phyloP scores from a whole-genome alignment of 2,113 vertebrate species.

The Prolemur simus region DNA sequence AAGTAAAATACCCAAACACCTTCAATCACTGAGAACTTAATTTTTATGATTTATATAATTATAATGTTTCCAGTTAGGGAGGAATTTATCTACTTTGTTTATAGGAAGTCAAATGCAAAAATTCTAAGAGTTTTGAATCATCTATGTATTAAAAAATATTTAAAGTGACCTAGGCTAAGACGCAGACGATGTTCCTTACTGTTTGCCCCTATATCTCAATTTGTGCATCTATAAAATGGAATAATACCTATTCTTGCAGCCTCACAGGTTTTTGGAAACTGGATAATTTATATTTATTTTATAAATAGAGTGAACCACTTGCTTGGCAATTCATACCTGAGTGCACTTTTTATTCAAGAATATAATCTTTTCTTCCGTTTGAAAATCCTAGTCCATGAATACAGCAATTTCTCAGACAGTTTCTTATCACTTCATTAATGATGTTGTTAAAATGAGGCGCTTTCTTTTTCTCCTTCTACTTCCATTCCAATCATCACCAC shows the following conservation, averaged over 20 bases:
- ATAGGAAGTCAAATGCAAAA: slow-evolving; percentile 42
- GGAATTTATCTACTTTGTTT: slow-evolving; percentile 16
- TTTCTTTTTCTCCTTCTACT: not conserved
- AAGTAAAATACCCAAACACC: slow-evolving; percentile 16
- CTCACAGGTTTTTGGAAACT: not conserved
- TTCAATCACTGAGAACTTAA: slow-evolving; percentile 8
- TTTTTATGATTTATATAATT: slow-evolving; percentile 28
- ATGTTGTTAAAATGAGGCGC: not conserved
- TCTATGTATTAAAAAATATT: not conserved
- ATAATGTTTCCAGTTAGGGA: not conserved
- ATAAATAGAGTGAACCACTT: not conserved
- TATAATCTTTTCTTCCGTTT: slow-evolving; percentile 5
- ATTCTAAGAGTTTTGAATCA: not conserved
- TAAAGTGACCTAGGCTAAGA: not conserved
- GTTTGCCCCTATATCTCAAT: not conserved
- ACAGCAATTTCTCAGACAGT: not conserved
- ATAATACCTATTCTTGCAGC: not conserved
- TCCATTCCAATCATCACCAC: not conserved
- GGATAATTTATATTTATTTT: not conserved
- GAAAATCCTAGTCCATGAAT: not conserved
- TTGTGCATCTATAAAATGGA: not conserved
- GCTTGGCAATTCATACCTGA: not conserved
- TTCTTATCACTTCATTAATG: not conserved
- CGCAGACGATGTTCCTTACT: not conserved
- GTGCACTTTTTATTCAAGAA: not conserved